Base-by-base conservation (phyloP, 2,113 vertebrate species). In the Cettia cetti region DNA sequence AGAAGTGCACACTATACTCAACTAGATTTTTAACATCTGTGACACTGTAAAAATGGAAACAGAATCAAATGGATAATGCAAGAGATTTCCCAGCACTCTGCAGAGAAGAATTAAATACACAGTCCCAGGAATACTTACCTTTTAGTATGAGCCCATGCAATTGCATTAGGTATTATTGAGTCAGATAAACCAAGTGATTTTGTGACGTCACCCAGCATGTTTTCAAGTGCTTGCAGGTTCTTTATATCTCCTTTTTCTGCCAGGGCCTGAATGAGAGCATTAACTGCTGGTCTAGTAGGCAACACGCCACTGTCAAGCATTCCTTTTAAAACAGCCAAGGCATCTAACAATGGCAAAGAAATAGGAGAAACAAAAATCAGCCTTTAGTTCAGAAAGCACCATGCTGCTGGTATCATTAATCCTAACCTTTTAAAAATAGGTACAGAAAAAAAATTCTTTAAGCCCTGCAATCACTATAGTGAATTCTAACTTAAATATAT, bases 111-210 rank as follows among this genome's bases (percentile, higher is more conserved):
- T 56, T 47, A 69, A n/a, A 44, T 40, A 47, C 53, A 75, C 8
- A 37, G 54, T 79, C 27, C 47, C 15, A 82, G 47, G 77, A 87
- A 87, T 69, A 97, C 99, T 98, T 97, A 99, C 99, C 97, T 99
- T 76, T 97, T 98, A 52, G 98, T 98, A 94, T 98, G 96, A 65
- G 98, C 98, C 81, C 99, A 77, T 52, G 98, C 98, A 45, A 77
- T 96, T 95, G 99, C 99, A 96, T 98, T 99, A 93, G 98, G n/a
- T 28, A 98, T 98, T 93, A 99, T 30, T 97, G 99, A 99, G 30
- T 8, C 31, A 92, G 98, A 98, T 30, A 99, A 23, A 84, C 92
- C 96, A 84, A 98, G 4, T 10, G 78, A 63, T 3, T 82, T 61
- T 63, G 82, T 94, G 2, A 97, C 18, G 11, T 35, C 91, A 49